phyloP scores from a whole-genome alignment of 2,888 invertebrate species.

The Fragum sueziense region DNA sequence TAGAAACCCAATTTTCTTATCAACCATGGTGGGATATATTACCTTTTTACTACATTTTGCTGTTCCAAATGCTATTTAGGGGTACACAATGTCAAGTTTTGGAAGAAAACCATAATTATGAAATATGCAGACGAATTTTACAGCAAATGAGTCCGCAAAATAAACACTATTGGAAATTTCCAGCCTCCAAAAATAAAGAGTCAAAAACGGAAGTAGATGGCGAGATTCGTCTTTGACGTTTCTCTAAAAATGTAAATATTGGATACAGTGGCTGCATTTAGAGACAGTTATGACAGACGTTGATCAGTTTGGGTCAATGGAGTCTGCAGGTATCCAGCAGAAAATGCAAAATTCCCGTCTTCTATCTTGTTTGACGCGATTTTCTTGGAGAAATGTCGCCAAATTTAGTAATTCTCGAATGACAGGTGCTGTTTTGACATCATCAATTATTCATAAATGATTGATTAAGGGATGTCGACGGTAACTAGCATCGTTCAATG shows the following conservation, averaged over 20 bases:
- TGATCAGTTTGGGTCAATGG: constrained; percentile 64
- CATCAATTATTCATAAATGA: background rate
- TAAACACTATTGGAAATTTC: background rate
- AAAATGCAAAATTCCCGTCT: background rate
- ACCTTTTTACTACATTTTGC: no score
- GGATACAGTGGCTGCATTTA: background rate
- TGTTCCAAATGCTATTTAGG: no score
- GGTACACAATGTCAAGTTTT: no score
- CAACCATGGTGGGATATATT: no score
- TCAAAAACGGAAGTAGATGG: constrained; percentile 66
- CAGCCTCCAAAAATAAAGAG: constrained; percentile 31
- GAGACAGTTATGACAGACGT: constrained; percentile 56
- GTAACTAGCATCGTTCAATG: no score
- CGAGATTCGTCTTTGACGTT: constrained; percentile 33
- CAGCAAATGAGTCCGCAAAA: background rate
- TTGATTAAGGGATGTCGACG: no score
- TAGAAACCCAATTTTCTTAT: no score
- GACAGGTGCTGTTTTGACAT: background rate
- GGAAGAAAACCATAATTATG: no score
- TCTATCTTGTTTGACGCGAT: background rate
- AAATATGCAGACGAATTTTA: no score
- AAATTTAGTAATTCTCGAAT: background rate
- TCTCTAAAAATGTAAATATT: constrained; percentile 30
- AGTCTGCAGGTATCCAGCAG: constrained; percentile 58
- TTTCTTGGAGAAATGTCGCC: background rate